Evolutionary conservation across 2,888 invertebrate genomes (phyloP).

Genomic region (Cloeon dipterum): DNA sequence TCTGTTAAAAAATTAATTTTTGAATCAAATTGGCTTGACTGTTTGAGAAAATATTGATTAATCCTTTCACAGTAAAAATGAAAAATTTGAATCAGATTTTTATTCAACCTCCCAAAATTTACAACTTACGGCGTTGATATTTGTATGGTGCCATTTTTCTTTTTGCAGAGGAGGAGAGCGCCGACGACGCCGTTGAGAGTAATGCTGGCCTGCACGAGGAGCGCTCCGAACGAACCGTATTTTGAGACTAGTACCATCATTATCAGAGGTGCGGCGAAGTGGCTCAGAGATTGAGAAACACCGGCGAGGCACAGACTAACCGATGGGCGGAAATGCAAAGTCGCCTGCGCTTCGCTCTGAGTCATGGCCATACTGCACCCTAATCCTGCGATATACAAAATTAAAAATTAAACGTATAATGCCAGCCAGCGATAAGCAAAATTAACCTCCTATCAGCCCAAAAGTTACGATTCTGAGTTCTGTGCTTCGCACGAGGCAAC

Average conservation of each 20-base stretch:
- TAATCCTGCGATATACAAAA: background rate
- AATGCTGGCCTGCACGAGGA: background rate
- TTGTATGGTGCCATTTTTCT: too few relatives aligned
- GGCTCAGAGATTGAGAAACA: background rate
- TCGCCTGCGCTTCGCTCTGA: background rate
- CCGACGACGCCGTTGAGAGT: background rate
- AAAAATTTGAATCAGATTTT: too few relatives aligned
- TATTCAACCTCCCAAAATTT: too few relatives aligned
- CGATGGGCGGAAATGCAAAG: background rate
- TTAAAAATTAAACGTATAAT: too few relatives aligned
- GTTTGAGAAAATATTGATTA: too few relatives aligned
- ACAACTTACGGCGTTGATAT: too few relatives aligned
- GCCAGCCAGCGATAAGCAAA: too few relatives aligned
- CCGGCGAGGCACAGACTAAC: background rate
- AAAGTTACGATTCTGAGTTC: background rate
- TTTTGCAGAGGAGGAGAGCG: background rate
- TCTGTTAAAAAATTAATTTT: too few relatives aligned
- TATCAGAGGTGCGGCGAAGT: background rate
- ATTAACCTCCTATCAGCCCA: background rate
- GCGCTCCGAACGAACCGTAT: background rate
- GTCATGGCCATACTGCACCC: background rate
- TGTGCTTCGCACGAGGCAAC: background rate
- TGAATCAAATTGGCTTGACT: too few relatives aligned
- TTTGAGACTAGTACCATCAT: background rate
- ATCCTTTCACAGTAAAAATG: too few relatives aligned